Evolutionary conservation across 2,888 invertebrate species (phyloP), one percentile per base, ranked within the genome.

Genomic region (Stenotaenia linearis): DNA sequence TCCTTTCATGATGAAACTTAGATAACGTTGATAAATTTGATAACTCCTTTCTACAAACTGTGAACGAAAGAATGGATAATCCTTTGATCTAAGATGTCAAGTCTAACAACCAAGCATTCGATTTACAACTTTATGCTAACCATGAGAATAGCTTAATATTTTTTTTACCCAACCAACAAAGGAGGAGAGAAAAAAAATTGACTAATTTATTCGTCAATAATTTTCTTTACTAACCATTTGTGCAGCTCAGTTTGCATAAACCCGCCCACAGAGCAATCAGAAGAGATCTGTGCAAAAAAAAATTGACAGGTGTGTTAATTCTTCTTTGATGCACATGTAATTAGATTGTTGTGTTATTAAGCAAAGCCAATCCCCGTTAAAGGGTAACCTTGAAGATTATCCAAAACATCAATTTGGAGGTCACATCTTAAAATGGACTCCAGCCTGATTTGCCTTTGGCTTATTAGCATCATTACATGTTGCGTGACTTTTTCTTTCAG

Each of bases 231-330:
- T 69, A 69, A 69, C 69, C 4, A 28, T 15, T 28, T 28, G 50
- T 50, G 15, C 50, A n/a, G 50, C 18, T 69, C 15, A 69, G 69
- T 69, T 69, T 69, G 25, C n/a, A 69, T 10, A 69, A 69, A 69
- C 10, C 23, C 28, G 69, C 69, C 69, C 69, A 69, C 69, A 28
- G 12, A 28, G 1, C 69, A 69, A 15, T 69, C 25, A 69, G n/a
- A 69, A 69, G 15, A 10, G 28, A 69, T 69, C 69, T 69, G 15
- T n/a, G 28, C 5, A 25, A n/a, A 69, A 56, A 69, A 15, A 69
- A 69, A 69, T 69, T 69, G 69, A 69, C 69, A 69, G 69, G 69
- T 69, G 69, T 69, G 69, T 69, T 69, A 69, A 69, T 69, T 25
- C 28, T 28, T 69, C 12, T 28, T 12, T 28, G 69, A 69, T 69